Evolutionary conservation across 2,113 vertebrate genomes (phyloP), one percentile per base, ranked within the genome.

Genomic region (Ceyx cyanopectus): DNA sequence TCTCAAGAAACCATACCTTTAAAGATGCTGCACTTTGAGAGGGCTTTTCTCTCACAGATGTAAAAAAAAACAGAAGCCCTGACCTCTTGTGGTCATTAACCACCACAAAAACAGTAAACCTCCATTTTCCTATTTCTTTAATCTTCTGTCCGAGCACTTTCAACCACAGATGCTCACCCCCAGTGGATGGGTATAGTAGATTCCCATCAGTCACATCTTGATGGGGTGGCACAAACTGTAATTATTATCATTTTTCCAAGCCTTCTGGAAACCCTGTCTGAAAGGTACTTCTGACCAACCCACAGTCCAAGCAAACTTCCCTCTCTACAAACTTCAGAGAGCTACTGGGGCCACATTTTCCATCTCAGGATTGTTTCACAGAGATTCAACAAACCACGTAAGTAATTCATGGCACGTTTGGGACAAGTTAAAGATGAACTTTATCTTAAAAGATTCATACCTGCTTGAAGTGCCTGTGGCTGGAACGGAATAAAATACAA

Each of bases 371-470:
- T 80, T 95, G 63, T 85, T 94, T 87, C 67, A 74, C 65, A 87
- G 82, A 81, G 72, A 46, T 66, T 80, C 69, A 92, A 67, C 85
- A 95, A 91, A 74, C 79, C 73, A 63, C 1, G 0, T 81, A 87
- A 81, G 82, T 83, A 94, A 95, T 94, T 95, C 76, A 85, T 60
- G 23, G 79, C 92, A 95, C 43, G 2, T 91, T 81, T 90, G 93
- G 87, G 85, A 94, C 48, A 85, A 94, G 85, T 83, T 90, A 77
- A 95, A 94, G 90, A 95, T 72, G 94, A 95, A 88, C 82, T 86
- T 90, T 62, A 0, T 0, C 65, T 88, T 94, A 90, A 78, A 96
- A 93, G 80, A 94, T 86, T 95, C 94, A 94, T 90, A 95, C 80
- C 85, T 84, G 73, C 61, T 67, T 77, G 43, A 91, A 68, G 37